Evolutionary conservation across 1,140 invertebrate species (phyloP), one percentile per base, ranked within the genome.

Genomic region (Nasonia longicornis): DNA sequence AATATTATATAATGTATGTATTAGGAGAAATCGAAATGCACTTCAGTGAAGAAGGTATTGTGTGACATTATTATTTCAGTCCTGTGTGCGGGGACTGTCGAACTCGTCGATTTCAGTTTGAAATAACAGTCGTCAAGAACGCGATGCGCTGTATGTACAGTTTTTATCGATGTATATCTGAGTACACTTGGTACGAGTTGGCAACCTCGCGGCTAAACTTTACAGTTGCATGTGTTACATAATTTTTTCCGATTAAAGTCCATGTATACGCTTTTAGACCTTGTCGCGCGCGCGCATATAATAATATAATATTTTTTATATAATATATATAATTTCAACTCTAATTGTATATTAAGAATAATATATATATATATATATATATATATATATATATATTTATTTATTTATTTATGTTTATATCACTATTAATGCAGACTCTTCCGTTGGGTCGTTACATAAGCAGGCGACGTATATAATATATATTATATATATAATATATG

Each of bases 341-440:
- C 72, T 74, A 74, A 74, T 74, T 58, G 26, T 74, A 52, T 74
- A 74, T 58, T 74, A 74, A 74, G 72, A 74, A 74, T 58, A 58
- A 58, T 26, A 26, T 26, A 26, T 26, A 26, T 26, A 26, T 26
- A 26, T 26, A 26, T 26, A 26, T 26, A 26, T 26, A 26, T 26
- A 26, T 26, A 26, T 26, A 26, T 26, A 26, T 26, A 26, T 26
- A 26, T 26, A 26, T 26, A 26, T 26, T 26, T 26, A 26, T 74
- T n/a, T n/a, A n/a, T n/a, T n/a, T n/a, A 74, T 66, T 38, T 74
- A 76, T 38, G 58, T 76, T 72, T 74, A 66, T 76, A 76, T 76
- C 74, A 76, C 74, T 76, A 76, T 76, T 76, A 22, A 76, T 76
- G 74, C 74, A 76, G 74, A 76, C 74, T 76, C 74, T 76, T 76